Evolutionary conservation across 1,140 invertebrate species (phyloP).

Genomic region (Aphis gossypii): DNA sequence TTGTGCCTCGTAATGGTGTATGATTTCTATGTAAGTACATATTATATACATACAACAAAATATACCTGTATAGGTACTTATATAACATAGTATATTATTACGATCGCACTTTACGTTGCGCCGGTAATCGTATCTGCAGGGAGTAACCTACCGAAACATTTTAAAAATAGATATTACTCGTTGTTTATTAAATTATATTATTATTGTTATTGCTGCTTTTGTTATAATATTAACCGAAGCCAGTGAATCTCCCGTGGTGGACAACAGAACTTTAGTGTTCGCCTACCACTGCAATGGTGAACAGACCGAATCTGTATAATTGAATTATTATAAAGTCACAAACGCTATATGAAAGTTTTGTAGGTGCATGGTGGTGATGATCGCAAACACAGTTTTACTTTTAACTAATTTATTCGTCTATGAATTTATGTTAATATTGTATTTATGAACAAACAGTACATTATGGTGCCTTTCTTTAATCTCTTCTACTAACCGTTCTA

Average conservation of each 20-base stretch:
- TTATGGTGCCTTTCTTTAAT: neutral
- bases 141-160: neutral
- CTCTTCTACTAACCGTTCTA: neutral
- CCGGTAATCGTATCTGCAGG: neutral
- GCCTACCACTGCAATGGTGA: neutral
- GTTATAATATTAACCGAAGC: neutral
- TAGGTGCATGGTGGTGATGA: too few species aligned
- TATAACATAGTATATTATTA: neutral
- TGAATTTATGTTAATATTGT: neutral
- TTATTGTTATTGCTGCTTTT: neutral
- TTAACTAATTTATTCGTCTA: constrained; percentile 2
- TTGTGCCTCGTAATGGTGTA: neutral
- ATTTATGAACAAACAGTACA: neutral
- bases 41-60: neutral
- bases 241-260: neutral
- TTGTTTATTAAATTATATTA: neutral
- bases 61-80: neutral
- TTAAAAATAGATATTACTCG: neutral
- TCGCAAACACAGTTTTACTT: neutral
- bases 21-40: neutral
- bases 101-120: neutral
- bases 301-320: neutral
- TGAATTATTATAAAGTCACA: neutral
- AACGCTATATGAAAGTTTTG: neutral
- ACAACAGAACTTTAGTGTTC: neutral